Base-by-base conservation (phyloP, 30 jellyfish, hydroid and myxozoan genomes). In the Hydra vulgaris region DNA sequence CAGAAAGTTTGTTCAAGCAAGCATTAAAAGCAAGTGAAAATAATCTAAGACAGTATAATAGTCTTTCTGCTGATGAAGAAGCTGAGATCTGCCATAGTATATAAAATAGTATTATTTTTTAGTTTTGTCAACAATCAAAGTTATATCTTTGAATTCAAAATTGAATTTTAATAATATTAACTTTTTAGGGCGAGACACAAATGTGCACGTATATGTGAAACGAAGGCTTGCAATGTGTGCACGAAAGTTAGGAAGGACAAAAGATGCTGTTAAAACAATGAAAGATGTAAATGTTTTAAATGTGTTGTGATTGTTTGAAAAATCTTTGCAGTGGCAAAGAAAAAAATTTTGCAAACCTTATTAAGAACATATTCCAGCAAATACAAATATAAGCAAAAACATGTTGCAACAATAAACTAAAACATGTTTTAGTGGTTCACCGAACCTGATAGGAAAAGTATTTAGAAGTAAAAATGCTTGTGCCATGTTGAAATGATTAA, bases 161-260 rank as follows among this genome's bases (percentile, higher is more conserved):
- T 68, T 68, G 15, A 68, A 68, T 3, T 3, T 68, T 68, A 68
- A 68, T 1, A 23, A 68, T 3, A 3, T 68, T 68, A 20, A 40
- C 53, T 20, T 21, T 21, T 4, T 74, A 91, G 98, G 98, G 56
- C 23, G 98, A 70, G 98, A 91, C 73, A 91, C 98, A 15, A 86
- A 91, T 80, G 98, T 91, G 21, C 85, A 82, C 79, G 98, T 91
- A 7, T 91, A 91, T 80, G 80, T 81, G 24, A 82, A 84, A 86
- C 84, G 98, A 23, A 88, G 98, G 27, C 75, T 91, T 25, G 98
- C 98, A 53, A 91, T 91, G 98, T 91, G 98, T 82, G 96, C 98
- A 23, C 76, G 98, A 76, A 91, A 86, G 74, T 79, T 91, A n/a
- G 98, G 98, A 22, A 81, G 98, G 53, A 91, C 93, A 17, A 91